Base-by-base conservation (phyloP, 2,797 vertebrate genomes). In the Eulemur albifrons region DNA sequence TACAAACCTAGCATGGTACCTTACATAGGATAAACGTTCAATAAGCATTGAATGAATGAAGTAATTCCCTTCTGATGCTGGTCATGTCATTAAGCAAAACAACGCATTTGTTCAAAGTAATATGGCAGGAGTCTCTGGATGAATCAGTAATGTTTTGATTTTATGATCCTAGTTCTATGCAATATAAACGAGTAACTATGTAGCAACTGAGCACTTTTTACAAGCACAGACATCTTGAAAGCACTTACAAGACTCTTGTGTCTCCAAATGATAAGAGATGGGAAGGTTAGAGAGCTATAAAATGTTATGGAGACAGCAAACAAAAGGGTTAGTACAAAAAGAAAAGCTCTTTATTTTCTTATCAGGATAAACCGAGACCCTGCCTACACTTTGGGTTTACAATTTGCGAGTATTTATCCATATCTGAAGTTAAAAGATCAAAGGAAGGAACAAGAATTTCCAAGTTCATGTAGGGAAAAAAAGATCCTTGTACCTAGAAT, bases 401-500 rank as follows among this genome's bases (percentile, higher is more conserved):
- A 92, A 30, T 50, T 91, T 63, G 65, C 88, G 77, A 94, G 61
- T 92, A 73, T 52, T 61, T 57, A 88, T 61, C 76, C 59, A 54
- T 25, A 30, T 57, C 15, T 65, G 3, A 96, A 87, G 48, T 11
- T 72, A 83, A 84, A 45, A 84, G 72, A 93, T 63, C 45, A 94
- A 92, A 94, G 6, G 43, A 52, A 94, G 12, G 40, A 79, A 92
- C 43, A 48, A 79, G 7, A 85, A 70, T 90, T 80, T 94, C 59
- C 84, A 93, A 95, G 81, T 76, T 91, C 81, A 63, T 11, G 13
- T 67, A 52, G 50, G 13, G 80, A 69, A 73, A 72, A 94, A 76
- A 72, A 92, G 67, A 76, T 21, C 8, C 8, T 20, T 52, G 35
- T 21, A 48, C 52, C 30, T 11, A 54, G 45, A 80, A 89, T 20